Evolutionary conservation across 2,888 invertebrate genomes (phyloP), one percentile per base, ranked within the genome.

Genomic region (Drosophila bunnanda): DNA sequence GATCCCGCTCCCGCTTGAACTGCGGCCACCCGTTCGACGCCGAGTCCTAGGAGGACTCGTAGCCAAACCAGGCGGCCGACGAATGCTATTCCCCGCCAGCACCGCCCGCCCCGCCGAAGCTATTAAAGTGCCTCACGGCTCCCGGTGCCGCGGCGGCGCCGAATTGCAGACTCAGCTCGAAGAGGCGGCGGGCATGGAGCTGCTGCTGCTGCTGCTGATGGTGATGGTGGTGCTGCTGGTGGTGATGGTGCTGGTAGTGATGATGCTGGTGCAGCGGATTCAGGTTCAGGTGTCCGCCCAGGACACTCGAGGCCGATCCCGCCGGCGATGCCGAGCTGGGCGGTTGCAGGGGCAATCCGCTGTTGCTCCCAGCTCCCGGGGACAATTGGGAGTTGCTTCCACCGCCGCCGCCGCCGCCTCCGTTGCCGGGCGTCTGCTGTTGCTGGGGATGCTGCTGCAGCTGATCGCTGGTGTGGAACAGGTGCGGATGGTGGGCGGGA

Each of bases 141-240:
- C 92, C 91, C 6, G 92, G 91, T 57, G 92, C 91, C 28, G 92
- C 90, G 39, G 92, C 91, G 15, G 92, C 92, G 46, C 92, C 92
- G 69, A 93, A 93, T 77, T 93, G 93, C 81, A 93, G 82, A 77
- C 93, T 93, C 91, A 93, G 89, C 88, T 93, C 93, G 82, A 93
- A 93, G 65, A 93, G 91, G 59, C 93, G 90, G 32, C 93, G 91
- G 73, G 93, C 91, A 68, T 93, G 93, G 76, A 93, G 78, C 85
- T 93, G 93, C 72, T 93, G 93, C 73, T 93, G 92, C 78, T 93
- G 92, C 88, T 92, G 93, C 81, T 92, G 92, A 66, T 92, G 93
- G 60, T 92, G 92, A 56, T 92, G 92, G 62, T 92, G 92, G 79
- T 92, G 92, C 73, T 92, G 92, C 72, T 92, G 92, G 69, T 92